Evolutionary conservation across 2,113 vertebrate genomes (phyloP).

Genomic region (Mugil cephalus): DNA sequence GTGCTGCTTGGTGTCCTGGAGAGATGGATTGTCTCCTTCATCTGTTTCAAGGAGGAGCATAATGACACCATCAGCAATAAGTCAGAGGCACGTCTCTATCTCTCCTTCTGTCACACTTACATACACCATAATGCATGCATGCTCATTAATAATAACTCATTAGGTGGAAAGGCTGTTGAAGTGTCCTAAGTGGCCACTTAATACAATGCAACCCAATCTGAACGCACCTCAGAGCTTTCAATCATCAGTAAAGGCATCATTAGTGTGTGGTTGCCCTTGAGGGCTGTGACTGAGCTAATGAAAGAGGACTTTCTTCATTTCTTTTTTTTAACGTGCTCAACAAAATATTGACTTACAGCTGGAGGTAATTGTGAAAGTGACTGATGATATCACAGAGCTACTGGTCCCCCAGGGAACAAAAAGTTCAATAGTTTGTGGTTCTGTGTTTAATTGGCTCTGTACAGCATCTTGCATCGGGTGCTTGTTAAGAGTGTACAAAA

Average conservation of each 20-base stretch:
- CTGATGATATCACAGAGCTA: neutral
- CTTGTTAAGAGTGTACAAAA: conserved; percentile 1
- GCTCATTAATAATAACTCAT: conserved; percentile 21
- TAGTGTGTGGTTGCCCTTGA: conserved; percentile 47
- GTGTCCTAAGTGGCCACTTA: conserved; percentile 51
- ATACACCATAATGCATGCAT: neutral
- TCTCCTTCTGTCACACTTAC: conserved; percentile 10
- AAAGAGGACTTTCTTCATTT: too few species aligned
- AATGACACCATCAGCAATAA: conserved; percentile 8
- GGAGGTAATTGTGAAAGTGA: neutral
- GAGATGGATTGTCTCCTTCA: conserved; percentile 89
- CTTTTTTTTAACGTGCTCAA: too few species aligned
- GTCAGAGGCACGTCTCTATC: neutral
- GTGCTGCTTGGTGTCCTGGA: conserved; percentile 85
- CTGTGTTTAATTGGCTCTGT: conserved; percentile 22
- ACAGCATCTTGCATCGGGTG: neutral
- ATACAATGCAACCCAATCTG: conserved; percentile 1
- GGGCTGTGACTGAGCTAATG: conserved; percentile 20
- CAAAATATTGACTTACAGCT: conserved; percentile 22
- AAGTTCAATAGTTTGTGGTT: conserved; percentile 14
- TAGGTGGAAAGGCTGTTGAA: conserved; percentile 31
- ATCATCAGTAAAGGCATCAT: conserved; percentile 33
- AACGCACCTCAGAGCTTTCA: conserved; percentile 26
- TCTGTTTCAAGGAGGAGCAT: conserved; percentile 82
- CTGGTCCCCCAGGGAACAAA: neutral